Conservation (phyloP, 2,113 vertebrate genomes). For the Psettodes erumei region DNA sequence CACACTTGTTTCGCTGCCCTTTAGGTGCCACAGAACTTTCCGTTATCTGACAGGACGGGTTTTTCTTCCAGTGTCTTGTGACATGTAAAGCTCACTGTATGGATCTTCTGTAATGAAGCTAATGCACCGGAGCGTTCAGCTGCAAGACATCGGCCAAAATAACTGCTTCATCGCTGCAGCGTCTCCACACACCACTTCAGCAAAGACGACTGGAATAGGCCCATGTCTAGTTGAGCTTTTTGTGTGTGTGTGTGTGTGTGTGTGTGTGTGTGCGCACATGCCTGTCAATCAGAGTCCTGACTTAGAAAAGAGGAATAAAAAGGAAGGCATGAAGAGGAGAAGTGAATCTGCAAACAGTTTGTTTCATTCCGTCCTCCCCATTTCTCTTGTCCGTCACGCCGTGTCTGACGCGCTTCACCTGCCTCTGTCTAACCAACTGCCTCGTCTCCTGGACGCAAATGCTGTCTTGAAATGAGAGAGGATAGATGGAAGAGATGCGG, state of each 20-base stretch:
- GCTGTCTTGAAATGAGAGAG: slow-evolving; percentile 29
- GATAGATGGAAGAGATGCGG: slow-evolving; percentile 19
- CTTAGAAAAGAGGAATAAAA: neutral
- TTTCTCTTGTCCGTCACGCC: slow-evolving; percentile 45
- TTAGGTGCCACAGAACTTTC: neutral
- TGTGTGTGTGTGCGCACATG: slow-evolving; percentile 3
- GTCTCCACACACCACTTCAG: slow-evolving; percentile 36
- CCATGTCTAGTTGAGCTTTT: slow-evolving; percentile 45
- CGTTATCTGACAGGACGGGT: neutral
- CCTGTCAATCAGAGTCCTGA: slow-evolving; percentile 41
- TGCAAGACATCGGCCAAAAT: slow-evolving; percentile 40
- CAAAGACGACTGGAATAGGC: slow-evolving; percentile 35
- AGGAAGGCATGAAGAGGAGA: slow-evolving; percentile 36
- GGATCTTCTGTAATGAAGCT: slow-evolving; percentile 10
- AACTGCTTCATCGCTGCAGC: slow-evolving; percentile 29
- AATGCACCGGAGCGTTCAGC: slow-evolving; percentile 46
- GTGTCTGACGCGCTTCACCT: slow-evolving; percentile 29
- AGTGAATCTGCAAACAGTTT: slow-evolving; percentile 71
- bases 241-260: slow-evolving; percentile 16
- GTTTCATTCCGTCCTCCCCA: slow-evolving; percentile 60
- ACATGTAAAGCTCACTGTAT: slow-evolving; percentile 1
- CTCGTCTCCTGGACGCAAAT: slow-evolving; percentile 33
- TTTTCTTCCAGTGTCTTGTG: neutral
- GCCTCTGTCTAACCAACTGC: slow-evolving; percentile 38
- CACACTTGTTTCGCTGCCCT: slow-evolving; percentile 12